Conservation (phyloP, 1,140 invertebrate genomes). For the Aplysia californica region DNA sequence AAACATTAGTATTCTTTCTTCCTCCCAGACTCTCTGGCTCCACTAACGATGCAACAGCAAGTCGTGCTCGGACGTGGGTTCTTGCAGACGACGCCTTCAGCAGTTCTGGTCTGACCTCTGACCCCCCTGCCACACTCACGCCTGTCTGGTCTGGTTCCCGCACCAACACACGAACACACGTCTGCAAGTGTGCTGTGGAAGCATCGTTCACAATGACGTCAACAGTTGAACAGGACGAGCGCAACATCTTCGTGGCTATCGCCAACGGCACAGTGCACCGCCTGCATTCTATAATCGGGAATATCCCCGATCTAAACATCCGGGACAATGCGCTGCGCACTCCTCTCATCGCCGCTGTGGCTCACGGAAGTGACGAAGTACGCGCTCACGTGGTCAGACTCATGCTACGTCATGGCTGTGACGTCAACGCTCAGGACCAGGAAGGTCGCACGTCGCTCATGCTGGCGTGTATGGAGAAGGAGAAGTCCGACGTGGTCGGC, state of each 20-base stretch:
- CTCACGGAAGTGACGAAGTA: conserved; percentile 40
- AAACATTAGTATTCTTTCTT: no score
- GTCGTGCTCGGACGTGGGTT: no score
- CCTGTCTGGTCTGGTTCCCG: no score
- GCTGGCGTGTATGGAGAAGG: conserved; percentile 90
- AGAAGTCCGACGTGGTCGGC: conserved; percentile 83
- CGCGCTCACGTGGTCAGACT: conserved; percentile 44
- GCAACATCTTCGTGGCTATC: conserved; percentile 36
- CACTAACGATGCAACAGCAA: background rate
- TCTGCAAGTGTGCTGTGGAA: background rate
- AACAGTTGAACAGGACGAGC: conserved; percentile 1
- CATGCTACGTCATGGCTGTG: conserved; percentile 75
- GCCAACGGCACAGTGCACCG: conserved; percentile 32
- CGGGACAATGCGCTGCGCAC: conserved; percentile 36
- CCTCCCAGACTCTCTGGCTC: no score
- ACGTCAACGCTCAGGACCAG: conserved; percentile 90
- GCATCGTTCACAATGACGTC: background rate
- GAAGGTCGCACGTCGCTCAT: conserved; percentile 91
- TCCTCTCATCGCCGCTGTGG: conserved; percentile 47
- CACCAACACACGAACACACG: background rate
- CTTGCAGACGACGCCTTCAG: background rate
- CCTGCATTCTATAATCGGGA: conserved; percentile 29
- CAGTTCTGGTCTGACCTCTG: background rate
- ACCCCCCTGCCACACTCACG: background rate
- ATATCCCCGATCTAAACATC: conserved; percentile 33